Conservation (phyloP, 2,888 invertebrate species). For the Didymodactylos carnosus region DNA sequence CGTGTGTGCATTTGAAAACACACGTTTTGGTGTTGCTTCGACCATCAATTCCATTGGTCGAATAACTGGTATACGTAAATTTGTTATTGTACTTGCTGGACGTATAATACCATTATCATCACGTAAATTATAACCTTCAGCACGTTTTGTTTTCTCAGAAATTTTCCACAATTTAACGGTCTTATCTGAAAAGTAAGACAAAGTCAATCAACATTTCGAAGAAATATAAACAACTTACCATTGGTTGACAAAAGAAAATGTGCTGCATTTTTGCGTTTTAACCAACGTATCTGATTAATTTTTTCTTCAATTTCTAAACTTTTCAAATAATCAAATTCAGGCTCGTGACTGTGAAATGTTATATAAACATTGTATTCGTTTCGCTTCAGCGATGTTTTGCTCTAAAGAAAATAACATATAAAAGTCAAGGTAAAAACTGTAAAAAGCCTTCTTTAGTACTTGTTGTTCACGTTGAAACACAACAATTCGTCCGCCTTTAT, state of each 20-base stretch:
- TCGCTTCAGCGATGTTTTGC: conserved; percentile 39
- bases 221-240: conserved; percentile 24
- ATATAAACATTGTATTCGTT: conserved; percentile 99
- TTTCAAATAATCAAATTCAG: conserved; percentile 98
- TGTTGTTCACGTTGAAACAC: conserved; percentile 46
- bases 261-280: conserved; percentile 84
- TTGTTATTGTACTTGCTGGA: neutral
- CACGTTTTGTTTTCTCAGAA: conserved; percentile 68
- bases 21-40: conserved; percentile 86
- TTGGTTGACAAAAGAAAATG: conserved; percentile 96
- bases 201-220: neutral
- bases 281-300: conserved; percentile 98
- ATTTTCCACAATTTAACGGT: conserved; percentile 97
- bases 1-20: conserved; percentile 98
- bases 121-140: conserved; percentile 24
- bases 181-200: conserved; percentile 43
- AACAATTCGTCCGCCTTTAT: conserved; percentile 96
- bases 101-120: neutral
- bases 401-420: neutral
- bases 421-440: too few species aligned
- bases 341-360: conserved; percentile 98
- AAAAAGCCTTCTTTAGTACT: too few species aligned
- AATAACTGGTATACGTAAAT: conserved; percentile 15
- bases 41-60: conserved; percentile 38
- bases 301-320: conserved; percentile 99